Evolutionary conservation across 2,113 vertebrate genomes (phyloP).

Genomic region (Campylomormyrus tamandua): DNA sequence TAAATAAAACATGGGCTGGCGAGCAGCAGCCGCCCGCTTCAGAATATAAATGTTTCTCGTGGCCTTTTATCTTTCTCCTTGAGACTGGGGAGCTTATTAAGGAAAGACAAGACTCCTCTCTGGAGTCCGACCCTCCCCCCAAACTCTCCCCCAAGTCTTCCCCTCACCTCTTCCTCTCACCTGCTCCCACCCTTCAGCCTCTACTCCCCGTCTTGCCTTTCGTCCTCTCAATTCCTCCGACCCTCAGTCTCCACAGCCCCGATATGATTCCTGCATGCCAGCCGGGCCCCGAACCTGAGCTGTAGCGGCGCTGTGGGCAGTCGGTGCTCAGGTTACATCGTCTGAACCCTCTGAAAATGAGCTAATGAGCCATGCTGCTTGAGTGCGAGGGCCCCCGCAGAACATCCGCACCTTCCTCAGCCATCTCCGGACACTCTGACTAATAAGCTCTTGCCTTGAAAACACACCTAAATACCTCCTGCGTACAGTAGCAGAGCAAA

Average conservation of each 20-base stretch:
- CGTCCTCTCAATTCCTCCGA: background rate
- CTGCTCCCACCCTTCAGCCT: background rate
- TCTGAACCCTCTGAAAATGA: background rate
- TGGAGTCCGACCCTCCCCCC: slow-evolving; percentile 3
- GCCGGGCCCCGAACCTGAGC: background rate
- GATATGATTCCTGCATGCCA: background rate
- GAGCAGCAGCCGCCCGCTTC: slow-evolving; percentile 66
- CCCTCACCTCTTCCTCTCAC: background rate
- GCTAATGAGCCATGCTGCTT: background rate
- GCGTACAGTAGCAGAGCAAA: background rate
- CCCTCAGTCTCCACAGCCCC: background rate
- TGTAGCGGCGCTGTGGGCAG: background rate
- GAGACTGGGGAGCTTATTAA: slow-evolving; percentile 69
- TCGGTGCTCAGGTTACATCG: background rate
- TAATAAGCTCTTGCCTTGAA: background rate
- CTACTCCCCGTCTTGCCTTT: background rate
- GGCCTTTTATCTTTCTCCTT: slow-evolving; percentile 68
- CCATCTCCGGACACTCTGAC: background rate
- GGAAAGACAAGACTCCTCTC: slow-evolving; percentile 23
- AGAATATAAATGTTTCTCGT: slow-evolving; percentile 76
- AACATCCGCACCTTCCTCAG: background rate
- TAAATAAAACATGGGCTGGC: slow-evolving; percentile 38
- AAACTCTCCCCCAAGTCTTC: background rate
- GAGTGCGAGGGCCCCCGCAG: too few species aligned
- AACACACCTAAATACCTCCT: background rate